Percentiles rank a stretch among this genome's conserved stretches.
phyloP scores from a whole-genome alignment of 2,888 invertebrate species.

The Amiota mariae region DNA sequence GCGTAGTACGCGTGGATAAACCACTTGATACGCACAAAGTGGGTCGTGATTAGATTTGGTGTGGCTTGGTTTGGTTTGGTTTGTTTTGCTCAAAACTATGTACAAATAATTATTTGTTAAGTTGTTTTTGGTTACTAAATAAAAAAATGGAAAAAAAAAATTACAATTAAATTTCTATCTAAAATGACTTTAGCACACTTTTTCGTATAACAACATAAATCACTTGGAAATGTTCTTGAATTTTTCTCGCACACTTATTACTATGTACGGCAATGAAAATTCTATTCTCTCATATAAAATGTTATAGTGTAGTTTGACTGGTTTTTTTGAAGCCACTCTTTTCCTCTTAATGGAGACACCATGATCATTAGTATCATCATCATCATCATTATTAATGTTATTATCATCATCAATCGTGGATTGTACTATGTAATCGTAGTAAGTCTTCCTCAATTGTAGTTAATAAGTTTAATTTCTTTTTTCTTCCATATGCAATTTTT shows the following conservation, averaged over 20 bases:
- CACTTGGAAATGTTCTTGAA: background rate
- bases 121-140: conserved; percentile 10
- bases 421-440: background rate
- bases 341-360: too few species aligned
- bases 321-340: background rate
- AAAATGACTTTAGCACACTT: background rate
- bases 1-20: conserved; percentile 83
- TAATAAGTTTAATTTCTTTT: conserved; percentile 11
- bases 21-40: conserved; percentile 80
- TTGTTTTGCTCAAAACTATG: background rate
- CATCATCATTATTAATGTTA: background rate
- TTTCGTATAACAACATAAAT: background rate
- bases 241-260: conserved; percentile 12
- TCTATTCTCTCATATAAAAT: background rate
- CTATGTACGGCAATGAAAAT: conserved; percentile 16
- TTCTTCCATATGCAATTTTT: conserved; percentile 7
- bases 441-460: conserved; percentile 24
- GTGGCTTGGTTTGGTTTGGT: background rate
- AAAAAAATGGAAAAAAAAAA: background rate
- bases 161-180: background rate
- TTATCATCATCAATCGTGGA: background rate
- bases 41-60: conserved; percentile 81
- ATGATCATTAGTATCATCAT: too few species aligned
- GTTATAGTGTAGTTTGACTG: conserved; percentile 12
- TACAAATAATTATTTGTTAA: background rate